These are phyloP conservation scores for Zalophus californianus DNA, from an alignment of 2,797 vertebrate genomes.

Conservation along the genomic window DNA sequence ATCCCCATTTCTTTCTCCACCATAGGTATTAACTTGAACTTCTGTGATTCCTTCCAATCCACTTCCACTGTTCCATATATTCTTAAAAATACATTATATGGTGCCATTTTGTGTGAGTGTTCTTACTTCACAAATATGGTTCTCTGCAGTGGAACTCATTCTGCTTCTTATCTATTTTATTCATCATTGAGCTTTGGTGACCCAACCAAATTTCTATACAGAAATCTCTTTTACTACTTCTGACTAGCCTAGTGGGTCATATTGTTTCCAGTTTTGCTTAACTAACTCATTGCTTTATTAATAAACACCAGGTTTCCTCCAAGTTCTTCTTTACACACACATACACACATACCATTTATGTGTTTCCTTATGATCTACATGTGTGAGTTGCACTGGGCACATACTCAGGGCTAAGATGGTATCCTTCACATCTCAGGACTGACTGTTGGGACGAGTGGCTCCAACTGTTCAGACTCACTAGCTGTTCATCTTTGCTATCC, in stretches of 20 bases:
- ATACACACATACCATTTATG: accelerated
- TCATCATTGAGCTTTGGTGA: background rate
- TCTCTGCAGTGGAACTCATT: background rate
- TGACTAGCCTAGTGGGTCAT: background rate
- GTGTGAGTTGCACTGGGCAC: background rate
- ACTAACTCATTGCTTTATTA: background rate
- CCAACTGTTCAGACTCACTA: too few relatives aligned
- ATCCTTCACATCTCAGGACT: background rate
- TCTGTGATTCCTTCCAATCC: background rate
- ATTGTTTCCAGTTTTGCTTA: background rate
- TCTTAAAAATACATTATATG: background rate
- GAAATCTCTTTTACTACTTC: background rate
- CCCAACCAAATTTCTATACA: background rate
- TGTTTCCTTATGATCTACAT: background rate
- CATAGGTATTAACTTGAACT: background rate
- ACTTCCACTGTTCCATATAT: background rate
- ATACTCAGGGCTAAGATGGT: background rate
- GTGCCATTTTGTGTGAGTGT: background rate
- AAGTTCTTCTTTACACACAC: background rate
- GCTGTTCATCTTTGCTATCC: background rate
- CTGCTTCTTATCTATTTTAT: background rate
- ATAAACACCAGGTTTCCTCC: background rate
- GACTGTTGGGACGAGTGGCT: background rate
- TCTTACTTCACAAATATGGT: background rate
- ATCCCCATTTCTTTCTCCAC: background rate